Conservation (phyloP, 2,113 vertebrate genomes). For the Apodemus speciosus region DNA sequence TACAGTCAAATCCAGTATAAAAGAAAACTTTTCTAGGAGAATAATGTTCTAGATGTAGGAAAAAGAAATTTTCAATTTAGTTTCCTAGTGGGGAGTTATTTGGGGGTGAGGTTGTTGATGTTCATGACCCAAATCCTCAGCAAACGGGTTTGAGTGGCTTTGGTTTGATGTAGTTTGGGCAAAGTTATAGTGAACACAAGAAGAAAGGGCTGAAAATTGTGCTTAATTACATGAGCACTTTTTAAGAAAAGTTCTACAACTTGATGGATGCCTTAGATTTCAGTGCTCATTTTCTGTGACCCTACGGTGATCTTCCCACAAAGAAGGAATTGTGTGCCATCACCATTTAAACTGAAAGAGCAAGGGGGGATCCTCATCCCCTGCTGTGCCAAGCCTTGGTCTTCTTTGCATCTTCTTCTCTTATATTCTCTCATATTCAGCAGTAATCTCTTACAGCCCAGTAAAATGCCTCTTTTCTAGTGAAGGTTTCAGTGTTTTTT, state of each 20-base stretch:
- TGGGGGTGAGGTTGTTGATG: neutral
- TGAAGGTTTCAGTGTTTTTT: neutral
- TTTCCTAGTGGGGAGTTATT: neutral
- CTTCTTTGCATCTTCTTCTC: neutral
- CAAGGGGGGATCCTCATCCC: neutral
- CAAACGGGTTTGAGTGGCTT: neutral
- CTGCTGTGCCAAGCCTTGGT: neutral
- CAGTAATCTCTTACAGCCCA: neutral
- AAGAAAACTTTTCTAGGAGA: neutral
- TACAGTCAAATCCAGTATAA: neutral
- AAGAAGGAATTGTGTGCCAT: neutral
- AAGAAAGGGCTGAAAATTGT: neutral
- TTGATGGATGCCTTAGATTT: neutral
- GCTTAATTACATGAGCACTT: neutral
- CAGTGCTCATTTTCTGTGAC: neutral
- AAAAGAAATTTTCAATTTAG: neutral
- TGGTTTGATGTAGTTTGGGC: neutral
- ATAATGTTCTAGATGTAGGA: neutral
- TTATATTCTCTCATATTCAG: neutral
- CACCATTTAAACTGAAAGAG: neutral
- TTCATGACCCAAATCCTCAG: neutral
- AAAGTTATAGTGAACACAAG: neutral
- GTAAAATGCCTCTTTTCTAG: neutral
- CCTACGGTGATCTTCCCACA: slow-evolving; percentile 18
- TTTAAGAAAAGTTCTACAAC: neutral